Evolutionary conservation across 2,797 vertebrate genomes (phyloP).

Genomic region (Coluber constrictor): DNA sequence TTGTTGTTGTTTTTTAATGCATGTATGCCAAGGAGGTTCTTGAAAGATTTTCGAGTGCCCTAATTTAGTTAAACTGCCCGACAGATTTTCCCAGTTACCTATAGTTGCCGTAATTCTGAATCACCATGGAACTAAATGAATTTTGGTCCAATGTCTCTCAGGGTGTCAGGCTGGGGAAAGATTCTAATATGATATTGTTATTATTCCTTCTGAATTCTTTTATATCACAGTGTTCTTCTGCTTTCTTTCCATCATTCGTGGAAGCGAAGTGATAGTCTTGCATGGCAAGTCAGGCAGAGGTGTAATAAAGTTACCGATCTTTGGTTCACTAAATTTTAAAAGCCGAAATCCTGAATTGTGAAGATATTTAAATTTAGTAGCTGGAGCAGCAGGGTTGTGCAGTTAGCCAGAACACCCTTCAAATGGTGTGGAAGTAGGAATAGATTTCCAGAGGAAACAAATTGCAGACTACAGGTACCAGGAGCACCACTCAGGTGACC

Average conservation of each 20-base stretch:
- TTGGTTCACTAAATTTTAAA: neutral
- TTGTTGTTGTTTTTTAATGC: neutral
- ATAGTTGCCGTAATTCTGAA: neutral
- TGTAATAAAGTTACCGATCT: neutral
- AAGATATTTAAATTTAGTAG: neutral
- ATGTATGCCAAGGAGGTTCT: neutral
- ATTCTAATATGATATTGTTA: neutral
- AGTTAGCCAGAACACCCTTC: neutral
- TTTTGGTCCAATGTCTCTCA: neutral
- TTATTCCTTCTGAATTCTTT: neutral
- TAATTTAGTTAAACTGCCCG: neutral
- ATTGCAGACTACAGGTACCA: too few species aligned
- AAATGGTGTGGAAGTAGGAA: too few species aligned
- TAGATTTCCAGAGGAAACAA: too few species aligned
- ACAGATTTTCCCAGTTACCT: neutral
- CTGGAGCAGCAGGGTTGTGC: neutral
- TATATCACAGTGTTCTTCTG: neutral
- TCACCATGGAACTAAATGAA: neutral
- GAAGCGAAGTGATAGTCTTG: neutral
- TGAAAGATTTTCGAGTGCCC: neutral
- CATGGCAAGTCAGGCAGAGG: neutral
- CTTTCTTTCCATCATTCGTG: too few species aligned
- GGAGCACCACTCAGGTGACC: too few species aligned
- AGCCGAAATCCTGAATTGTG: neutral
- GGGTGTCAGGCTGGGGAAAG: neutral